Evolutionary conservation across 2,888 invertebrate genomes (phyloP).

Genomic region (Hofmannophila pseudospretella): DNA sequence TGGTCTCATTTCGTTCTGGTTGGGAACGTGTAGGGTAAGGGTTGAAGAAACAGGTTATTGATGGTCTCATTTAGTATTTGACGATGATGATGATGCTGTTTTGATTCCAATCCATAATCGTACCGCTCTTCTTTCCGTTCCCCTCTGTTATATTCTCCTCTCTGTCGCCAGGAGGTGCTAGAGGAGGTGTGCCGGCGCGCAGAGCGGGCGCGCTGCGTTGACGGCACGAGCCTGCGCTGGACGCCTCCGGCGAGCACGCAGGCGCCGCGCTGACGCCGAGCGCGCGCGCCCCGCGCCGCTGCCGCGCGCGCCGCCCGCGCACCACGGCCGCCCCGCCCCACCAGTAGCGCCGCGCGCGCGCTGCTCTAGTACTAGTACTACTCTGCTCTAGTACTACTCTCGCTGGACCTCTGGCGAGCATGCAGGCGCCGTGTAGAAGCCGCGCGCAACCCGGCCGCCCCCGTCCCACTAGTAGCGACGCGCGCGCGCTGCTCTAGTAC

Average conservation of each 20-base stretch:
- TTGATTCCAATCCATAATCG: too few species aligned
- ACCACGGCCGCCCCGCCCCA: conserved; percentile 20
- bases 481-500: conserved; percentile 32
- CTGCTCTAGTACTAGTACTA: conserved; percentile 30
- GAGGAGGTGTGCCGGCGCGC: conserved; percentile 94
- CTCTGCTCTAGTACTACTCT: conserved; percentile 29
- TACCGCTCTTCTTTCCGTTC: too few species aligned
- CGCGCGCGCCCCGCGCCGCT: conserved; percentile 22
- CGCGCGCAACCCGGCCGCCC: conserved; percentile 19
- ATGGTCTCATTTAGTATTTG: too few species aligned
- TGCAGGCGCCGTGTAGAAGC: too few species aligned
- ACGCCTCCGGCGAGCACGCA: conserved; percentile 74
- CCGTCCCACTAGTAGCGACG: conserved; percentile 28
- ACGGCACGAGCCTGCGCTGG: conserved; percentile 93
- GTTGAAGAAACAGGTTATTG: too few species aligned
- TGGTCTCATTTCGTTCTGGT: too few species aligned
- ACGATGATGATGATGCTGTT: too few species aligned
- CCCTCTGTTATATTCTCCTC: too few species aligned
- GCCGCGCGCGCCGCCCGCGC: conserved; percentile 27
- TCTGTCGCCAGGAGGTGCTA: conserved; percentile 93
- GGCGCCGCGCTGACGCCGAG: conserved; percentile 43
- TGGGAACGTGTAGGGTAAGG: too few species aligned
- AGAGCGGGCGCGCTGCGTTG: conserved; percentile 91
- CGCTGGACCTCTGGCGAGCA: too few species aligned
- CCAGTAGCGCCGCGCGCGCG: conserved; percentile 33